These are phyloP conservation scores for Drosophila phalerata DNA, from an alignment of 2,888 invertebrate genomes.

Conservation along the genomic window DNA sequence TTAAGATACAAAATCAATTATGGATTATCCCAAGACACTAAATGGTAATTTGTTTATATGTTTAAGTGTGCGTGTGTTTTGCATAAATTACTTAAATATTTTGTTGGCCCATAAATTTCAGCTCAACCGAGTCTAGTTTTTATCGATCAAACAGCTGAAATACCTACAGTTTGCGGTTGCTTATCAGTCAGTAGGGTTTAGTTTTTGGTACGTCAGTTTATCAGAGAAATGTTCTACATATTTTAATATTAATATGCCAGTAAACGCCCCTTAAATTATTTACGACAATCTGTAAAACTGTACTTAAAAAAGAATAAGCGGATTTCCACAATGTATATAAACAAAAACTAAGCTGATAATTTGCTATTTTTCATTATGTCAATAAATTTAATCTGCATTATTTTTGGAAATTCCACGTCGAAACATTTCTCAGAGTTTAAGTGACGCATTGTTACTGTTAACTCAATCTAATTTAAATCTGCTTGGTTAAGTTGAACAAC, in stretches of 20 bases:
- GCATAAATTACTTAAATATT: constrained; percentile 53
- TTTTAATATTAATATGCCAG: constrained; percentile 6
- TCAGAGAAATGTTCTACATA: constrained; percentile 16
- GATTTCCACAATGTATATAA: not conserved
- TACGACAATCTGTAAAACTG: constrained; percentile 18
- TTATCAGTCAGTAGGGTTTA: constrained; percentile 41
- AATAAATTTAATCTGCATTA: not conserved
- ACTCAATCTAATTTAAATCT: not conserved
- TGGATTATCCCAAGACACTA: constrained; percentile 82
- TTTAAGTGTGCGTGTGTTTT: constrained; percentile 5
- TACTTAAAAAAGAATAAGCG: constrained; percentile 8
- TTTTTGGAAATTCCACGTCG: not conserved
- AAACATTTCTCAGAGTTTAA: not conserved
- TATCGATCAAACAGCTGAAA: constrained; percentile 78
- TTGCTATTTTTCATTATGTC: not conserved
- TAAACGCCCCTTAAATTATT: constrained; percentile 51
- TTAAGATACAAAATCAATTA: constrained; percentile 37
- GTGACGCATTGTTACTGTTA: not conserved
- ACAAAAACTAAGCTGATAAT: constrained; percentile 5
- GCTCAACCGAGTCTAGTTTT: constrained; percentile 25
- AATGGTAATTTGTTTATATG: constrained; percentile 72
- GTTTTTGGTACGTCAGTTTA: constrained; percentile 18
- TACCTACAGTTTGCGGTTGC: constrained; percentile 24
- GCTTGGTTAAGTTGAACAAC: not conserved
- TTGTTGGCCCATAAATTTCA: constrained; percentile 39